These are phyloP conservation scores for Daphoenositta chrysoptera DNA, from an alignment of 2,113 vertebrate genomes.

Conservation along the genomic window DNA sequence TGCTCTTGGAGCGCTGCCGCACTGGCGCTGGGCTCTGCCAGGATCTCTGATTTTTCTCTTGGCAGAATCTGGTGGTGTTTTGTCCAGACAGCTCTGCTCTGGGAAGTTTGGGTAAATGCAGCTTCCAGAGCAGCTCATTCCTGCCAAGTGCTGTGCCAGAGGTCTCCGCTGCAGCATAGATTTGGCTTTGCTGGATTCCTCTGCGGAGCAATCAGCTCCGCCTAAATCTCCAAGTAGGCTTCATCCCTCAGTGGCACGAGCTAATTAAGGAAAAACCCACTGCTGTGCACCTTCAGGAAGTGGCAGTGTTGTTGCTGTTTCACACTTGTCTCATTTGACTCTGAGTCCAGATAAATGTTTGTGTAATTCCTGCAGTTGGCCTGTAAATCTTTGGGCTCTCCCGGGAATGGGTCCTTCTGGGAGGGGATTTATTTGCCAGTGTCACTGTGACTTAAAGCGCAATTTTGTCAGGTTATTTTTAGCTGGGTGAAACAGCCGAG, in stretches of 20 bases:
- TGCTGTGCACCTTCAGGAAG: neutral
- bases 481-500: constrained; percentile 28
- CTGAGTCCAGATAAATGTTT: neutral
- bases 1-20: neutral
- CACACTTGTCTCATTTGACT: neutral
- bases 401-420: neutral
- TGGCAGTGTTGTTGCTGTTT: neutral
- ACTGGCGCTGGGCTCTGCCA: neutral
- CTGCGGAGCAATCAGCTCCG: neutral
- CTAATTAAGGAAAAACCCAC: neutral
- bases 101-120: constrained; percentile 32
- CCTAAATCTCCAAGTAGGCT: neutral
- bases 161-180: neutral
- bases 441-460: neutral
- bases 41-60: neutral
- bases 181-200: neutral
- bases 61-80: constrained; percentile 21
- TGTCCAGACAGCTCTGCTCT: constrained; percentile 49
- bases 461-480: constrained; percentile 48
- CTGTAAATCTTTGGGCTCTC: neutral
- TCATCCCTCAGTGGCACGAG: neutral
- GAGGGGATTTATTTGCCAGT: neutral
- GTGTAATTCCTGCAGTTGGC: neutral
- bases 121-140: constrained; percentile 46
- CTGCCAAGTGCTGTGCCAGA: constrained; percentile 38